Conservation (phyloP, 92 coral and sea anemone genomes). For the Siderastrea siderea region DNA sequence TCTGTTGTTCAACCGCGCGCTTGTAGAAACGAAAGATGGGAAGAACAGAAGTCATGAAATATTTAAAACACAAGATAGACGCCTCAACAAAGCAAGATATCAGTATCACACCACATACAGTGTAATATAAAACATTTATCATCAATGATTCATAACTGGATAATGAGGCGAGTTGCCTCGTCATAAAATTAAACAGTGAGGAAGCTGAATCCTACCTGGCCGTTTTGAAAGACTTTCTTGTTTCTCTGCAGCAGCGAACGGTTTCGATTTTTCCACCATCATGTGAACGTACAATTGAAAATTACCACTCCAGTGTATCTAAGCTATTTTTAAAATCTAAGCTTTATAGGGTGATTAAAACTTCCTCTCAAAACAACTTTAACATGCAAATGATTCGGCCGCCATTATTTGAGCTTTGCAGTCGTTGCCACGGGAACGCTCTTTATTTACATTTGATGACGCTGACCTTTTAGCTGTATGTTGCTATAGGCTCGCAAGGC, state of each 20-base stretch:
- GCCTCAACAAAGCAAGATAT: neutral
- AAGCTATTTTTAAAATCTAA: neutral
- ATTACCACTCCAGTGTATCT: too few relatives aligned
- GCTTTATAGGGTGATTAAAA: neutral
- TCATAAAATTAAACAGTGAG: constrained; percentile 7
- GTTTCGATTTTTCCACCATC: constrained; percentile 74
- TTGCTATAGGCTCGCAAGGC: constrained; percentile 8
- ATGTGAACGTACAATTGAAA: neutral
- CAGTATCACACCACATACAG: neutral
- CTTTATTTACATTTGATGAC: constrained; percentile 27
- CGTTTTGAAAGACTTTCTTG: constrained; percentile 38
- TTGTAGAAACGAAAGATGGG: neutral
- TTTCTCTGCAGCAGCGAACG: constrained; percentile 36
- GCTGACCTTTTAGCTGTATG: neutral
- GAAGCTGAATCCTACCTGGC: constrained; percentile 13
- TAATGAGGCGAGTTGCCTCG: neutral
- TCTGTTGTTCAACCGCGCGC: too few relatives aligned
- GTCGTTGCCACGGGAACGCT: constrained; percentile 52
- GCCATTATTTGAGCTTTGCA: constrained; percentile 62
- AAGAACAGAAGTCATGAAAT: neutral
- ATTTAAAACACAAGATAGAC: neutral
- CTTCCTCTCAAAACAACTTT: neutral
- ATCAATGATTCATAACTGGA: neutral
- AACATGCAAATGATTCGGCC: constrained; percentile 6
- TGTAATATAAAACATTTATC: constrained; percentile 1